Conservation (phyloP, 2,888 invertebrate genomes). For the Tillus elongatus region DNA sequence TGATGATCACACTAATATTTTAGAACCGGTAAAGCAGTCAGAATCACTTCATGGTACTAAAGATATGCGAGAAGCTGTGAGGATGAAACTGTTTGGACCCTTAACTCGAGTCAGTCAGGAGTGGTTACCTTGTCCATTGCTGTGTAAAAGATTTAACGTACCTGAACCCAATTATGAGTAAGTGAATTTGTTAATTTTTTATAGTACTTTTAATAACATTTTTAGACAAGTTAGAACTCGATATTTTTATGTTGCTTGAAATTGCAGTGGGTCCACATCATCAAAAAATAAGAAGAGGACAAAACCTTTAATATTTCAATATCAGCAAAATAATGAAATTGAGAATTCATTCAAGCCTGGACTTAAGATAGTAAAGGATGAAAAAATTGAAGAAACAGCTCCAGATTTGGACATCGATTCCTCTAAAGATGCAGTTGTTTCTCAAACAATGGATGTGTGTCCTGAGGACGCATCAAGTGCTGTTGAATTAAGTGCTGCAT, state of each 20-base stretch:
- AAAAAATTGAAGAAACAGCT: slow-evolving; percentile 19
- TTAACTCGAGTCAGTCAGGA: slow-evolving; percentile 56
- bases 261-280: slow-evolving; percentile 38
- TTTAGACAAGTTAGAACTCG: neutral
- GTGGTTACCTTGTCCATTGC: slow-evolving; percentile 76
- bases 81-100: slow-evolving; percentile 66
- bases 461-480: neutral
- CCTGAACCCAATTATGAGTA: slow-evolving; percentile 71
- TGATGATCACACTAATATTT: slow-evolving; percentile 40
- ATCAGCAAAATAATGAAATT: slow-evolving; percentile 47
- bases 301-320: slow-evolving; percentile 69
- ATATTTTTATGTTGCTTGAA: slow-evolving; percentile 20
- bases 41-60: slow-evolving; percentile 40
- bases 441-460: neutral
- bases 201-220: slow-evolving; percentile 7
- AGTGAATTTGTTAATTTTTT: slow-evolving; percentile 28
- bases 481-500: neutral
- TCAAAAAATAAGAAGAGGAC: slow-evolving; percentile 54
- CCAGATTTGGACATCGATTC: neutral
- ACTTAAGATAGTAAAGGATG: slow-evolving; percentile 19
- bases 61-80: slow-evolving; percentile 60
- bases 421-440: neutral
- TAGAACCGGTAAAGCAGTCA: slow-evolving; percentile 30
- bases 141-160: slow-evolving; percentile 91
- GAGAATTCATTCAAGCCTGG: slow-evolving; percentile 28